Conservation (phyloP, 2,797 vertebrate species). For the Odontamblyopus lacepedii region DNA sequence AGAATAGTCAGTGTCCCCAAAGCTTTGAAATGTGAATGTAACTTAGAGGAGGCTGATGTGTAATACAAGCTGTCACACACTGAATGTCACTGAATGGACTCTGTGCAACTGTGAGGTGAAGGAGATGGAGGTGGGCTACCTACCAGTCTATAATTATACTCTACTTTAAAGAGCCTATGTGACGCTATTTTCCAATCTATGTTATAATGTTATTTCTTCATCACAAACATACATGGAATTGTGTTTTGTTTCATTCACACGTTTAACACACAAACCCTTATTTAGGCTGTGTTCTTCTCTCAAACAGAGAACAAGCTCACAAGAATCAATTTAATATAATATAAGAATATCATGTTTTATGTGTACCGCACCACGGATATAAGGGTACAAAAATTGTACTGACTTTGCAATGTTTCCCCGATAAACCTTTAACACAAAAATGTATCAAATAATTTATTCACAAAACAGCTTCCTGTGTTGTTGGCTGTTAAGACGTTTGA, state of each 20-base stretch:
- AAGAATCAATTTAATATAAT: too few species aligned
- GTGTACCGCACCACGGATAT: not conserved
- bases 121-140: conserved; percentile 7
- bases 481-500: too few species aligned
- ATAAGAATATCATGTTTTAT: not conserved
- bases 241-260: too few species aligned
- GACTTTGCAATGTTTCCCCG: not conserved
- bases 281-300: too few species aligned
- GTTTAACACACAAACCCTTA: too few species aligned
- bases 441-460: not conserved
- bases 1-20: conserved; percentile 12
- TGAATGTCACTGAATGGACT: conserved; percentile 34
- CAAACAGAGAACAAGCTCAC: too few species aligned
- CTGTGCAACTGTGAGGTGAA: conserved; percentile 18
- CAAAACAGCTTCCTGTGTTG: too few species aligned
- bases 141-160: not conserved
- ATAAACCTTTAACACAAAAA: not conserved
- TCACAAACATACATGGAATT: too few species aligned
- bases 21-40: conserved; percentile 25
- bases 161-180: too few species aligned
- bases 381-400: not conserved
- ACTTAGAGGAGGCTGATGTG: conserved; percentile 28
- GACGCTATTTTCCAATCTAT: too few species aligned
- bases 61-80: conserved; percentile 15
- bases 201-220: too few species aligned